Conservation (phyloP, 2,113 vertebrate species). For the Ia io region DNA sequence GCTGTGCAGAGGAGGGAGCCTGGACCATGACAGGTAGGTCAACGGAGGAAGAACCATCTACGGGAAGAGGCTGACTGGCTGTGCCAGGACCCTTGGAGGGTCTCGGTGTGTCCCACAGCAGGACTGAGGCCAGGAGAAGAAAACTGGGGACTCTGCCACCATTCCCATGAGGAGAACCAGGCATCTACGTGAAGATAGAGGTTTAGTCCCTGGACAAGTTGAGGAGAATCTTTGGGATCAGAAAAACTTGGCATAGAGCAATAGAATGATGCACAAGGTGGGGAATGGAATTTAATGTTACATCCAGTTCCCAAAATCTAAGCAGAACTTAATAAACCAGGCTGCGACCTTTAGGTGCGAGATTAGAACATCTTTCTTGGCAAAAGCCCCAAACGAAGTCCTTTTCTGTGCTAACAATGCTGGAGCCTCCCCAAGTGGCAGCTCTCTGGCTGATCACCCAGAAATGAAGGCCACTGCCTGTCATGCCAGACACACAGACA, state of each 20-base stretch:
- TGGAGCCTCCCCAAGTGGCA: not conserved
- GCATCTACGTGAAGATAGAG: not conserved
- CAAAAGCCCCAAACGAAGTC: not conserved
- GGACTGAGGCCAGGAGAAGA: not conserved
- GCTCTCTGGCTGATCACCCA: too few species aligned
- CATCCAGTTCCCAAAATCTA: too few species aligned
- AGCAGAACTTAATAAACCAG: not conserved
- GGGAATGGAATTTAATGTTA: not conserved
- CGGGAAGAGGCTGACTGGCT: fast-evolving
- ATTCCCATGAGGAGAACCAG: not conserved
- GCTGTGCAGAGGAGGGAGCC: not conserved
- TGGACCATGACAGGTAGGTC: fast-evolving
- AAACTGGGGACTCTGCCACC: not conserved
- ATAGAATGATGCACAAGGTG: not conserved
- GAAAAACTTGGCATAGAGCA: not conserved
- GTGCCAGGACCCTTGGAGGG: too few species aligned
- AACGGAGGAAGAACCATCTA: fast-evolving
- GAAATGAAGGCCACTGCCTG: not conserved
- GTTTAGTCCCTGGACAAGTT: not conserved
- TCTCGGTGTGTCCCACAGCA: fast-evolving
- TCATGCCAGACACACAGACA: not conserved
- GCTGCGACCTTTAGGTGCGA: not conserved
- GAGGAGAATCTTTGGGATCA: not conserved
- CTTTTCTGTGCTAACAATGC: not conserved
- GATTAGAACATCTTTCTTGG: not conserved